Percentiles rank a stretch among this genome's conserved stretches.
Conservation (phyloP, 2,797 vertebrate genomes). For the Gallinago stenura region DNA sequence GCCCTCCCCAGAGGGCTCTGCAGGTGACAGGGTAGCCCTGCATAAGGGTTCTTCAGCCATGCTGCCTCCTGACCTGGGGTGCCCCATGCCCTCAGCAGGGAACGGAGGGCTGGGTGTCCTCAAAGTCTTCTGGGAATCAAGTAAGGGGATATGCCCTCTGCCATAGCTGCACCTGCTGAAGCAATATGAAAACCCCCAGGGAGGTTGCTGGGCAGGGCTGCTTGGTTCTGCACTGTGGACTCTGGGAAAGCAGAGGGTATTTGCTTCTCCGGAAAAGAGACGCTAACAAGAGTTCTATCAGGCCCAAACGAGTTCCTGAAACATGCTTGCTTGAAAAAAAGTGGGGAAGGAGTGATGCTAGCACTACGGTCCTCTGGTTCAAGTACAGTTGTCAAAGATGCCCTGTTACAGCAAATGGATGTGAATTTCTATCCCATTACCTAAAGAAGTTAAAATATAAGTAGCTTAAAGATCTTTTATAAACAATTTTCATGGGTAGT, state of each 20-base stretch:
- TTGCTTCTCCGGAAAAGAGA: not conserved
- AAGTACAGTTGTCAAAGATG: not conserved
- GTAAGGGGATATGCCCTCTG: slow-evolving; percentile 4
- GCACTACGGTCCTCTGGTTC: not conserved
- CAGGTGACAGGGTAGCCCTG: not conserved
- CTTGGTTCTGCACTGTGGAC: not conserved
- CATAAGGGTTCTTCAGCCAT: not conserved
- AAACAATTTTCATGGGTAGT: not conserved
- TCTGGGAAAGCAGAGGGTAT: not conserved
- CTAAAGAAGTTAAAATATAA: not conserved
- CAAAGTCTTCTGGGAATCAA: not conserved
- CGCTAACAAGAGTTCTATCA: not conserved
- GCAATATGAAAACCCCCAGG: not conserved
- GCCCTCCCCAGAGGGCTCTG: not conserved
- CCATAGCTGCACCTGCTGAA: not conserved
- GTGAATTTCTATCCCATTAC: not conserved
- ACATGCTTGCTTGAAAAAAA: not conserved
- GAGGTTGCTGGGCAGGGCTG: not conserved
- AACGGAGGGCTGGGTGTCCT: not conserved
- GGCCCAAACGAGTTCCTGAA: not conserved
- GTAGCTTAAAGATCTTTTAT: not conserved
- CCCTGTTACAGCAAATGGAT: not conserved
- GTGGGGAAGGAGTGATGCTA: not conserved
- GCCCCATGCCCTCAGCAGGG: accelerated
- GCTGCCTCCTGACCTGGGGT: not conserved